Conservation (phyloP, 2,113 vertebrate genomes). For the Ginglymostoma cirratum region DNA sequence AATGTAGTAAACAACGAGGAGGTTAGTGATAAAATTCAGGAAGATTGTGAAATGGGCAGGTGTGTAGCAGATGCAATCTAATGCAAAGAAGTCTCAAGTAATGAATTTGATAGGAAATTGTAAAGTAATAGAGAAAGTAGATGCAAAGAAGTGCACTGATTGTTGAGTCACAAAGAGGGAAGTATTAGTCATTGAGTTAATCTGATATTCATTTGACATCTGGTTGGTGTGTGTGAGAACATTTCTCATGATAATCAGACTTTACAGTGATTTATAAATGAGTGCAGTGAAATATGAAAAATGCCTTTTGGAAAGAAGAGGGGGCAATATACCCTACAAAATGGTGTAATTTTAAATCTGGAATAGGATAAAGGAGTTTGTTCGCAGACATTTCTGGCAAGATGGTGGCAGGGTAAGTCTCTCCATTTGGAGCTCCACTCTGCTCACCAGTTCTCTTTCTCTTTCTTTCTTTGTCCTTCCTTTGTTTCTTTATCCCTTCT, state of each 20-base stretch:
- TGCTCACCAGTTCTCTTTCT: too few species aligned
- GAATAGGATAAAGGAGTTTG: background rate
- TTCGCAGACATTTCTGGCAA: too few species aligned
- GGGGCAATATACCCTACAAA: background rate
- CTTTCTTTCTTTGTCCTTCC: too few species aligned
- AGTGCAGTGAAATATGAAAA: background rate
- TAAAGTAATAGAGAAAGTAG: background rate
- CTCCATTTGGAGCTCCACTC: too few species aligned
- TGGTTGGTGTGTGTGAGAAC: background rate
- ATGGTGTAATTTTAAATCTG: background rate
- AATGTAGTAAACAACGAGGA: background rate
- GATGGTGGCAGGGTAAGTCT: too few species aligned
- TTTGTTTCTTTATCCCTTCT: too few species aligned
- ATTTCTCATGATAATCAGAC: too few species aligned
- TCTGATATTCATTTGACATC: background rate
- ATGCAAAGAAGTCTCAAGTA: background rate
- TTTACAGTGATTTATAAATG: background rate
- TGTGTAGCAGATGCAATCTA: background rate
- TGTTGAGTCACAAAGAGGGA: background rate
- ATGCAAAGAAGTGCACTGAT: background rate
- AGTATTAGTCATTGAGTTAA: background rate
- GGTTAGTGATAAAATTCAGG: background rate
- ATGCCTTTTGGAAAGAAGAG: background rate
- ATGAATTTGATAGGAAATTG: too few species aligned
- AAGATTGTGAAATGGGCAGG: background rate